These are phyloP conservation scores for Labroides dimidiatus DNA, from an alignment of 2,797 vertebrate genomes.

Conservation along the genomic window DNA sequence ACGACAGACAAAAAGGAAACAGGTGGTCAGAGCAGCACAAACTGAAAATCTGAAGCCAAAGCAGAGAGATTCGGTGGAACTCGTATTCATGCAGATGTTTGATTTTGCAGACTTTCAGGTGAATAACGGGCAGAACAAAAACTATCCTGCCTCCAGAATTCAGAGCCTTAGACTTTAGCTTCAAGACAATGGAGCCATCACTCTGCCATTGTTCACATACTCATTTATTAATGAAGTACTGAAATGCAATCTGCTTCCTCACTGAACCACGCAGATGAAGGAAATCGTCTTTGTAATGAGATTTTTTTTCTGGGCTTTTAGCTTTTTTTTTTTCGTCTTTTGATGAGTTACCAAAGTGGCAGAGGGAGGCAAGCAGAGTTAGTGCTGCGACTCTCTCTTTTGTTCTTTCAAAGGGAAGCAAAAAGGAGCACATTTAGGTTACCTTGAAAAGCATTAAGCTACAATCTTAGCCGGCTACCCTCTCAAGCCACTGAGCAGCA, in stretches of 20 bases:
- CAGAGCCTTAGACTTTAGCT: constrained; percentile 57
- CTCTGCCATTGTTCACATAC: constrained; percentile 72
- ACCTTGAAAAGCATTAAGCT: constrained; percentile 42
- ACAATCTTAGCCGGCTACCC: constrained; percentile 30
- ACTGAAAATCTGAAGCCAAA: constrained; percentile 5
- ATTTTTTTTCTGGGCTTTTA: constrained; percentile 60
- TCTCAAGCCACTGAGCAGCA: constrained; percentile 13
- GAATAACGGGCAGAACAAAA: constrained; percentile 44
- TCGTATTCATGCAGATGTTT: constrained; percentile 30
- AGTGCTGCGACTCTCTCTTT: constrained; percentile 16
- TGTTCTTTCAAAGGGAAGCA: constrained; percentile 37
- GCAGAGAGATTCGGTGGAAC: background rate
- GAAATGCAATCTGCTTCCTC: constrained; percentile 81
- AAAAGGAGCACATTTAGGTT: constrained; percentile 19
- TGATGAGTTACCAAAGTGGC: constrained; percentile 59
- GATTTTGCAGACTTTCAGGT: constrained; percentile 12
- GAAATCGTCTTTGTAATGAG: constrained; percentile 80
- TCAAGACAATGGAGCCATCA: constrained; percentile 74
- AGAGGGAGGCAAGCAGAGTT: constrained; percentile 28
- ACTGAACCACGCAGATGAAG: constrained; percentile 76
- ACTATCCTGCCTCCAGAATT: constrained; percentile 49
- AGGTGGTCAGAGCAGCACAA: constrained; percentile 12
- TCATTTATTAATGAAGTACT: constrained; percentile 82
- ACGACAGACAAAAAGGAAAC: constrained; percentile 9
- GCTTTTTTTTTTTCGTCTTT: constrained; percentile 61